Evolutionary conservation across 2,113 vertebrate species (phyloP), one percentile per base, ranked within the genome.

Genomic region (Perccottus glenii): DNA sequence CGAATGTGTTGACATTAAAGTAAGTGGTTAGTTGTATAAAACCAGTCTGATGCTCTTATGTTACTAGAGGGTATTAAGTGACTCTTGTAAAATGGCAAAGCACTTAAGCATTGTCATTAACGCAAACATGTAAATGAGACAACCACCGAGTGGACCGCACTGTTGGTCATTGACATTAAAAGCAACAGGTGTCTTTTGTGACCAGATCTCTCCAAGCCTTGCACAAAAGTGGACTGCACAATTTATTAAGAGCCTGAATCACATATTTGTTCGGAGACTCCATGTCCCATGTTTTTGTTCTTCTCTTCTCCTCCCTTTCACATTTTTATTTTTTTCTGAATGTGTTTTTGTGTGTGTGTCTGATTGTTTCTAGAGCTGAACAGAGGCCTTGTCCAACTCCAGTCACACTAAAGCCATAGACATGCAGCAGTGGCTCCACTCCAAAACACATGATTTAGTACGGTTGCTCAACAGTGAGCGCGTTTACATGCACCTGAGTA

Each of bases 1-100:
- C 16, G n/a, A 9, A 3, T 33, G 57, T 56, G 45, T 33, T 64
- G 69, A 70, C 44, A 73, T 60, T 52, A 70, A 44, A 65, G 19
- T 16, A 42, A 49, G 38, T 11, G 19, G 5, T 8, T n/a, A 42
- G 5, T 8, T n/a, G 33, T 27, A 48, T 6, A n/a, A 38, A 40
- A 9, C 33, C 49, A 9, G 38, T 14, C 12, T 27, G 14, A 52
- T 44, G 53, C 38, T 9, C 5, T 14, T 40, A 45, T 32, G 45
- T 52, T 52, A 33, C 50, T 51, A 51, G 53, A 73, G 49, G 45
- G 43, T 59, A 15, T 33, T 51, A 55, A 38, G n/a, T 63, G 36
- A 46, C 45, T 43, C 59, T 44, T 56, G 64, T 15, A n/a, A 32
- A 68, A 78, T 60, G 60, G 59, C 55, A 61, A 38, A 36, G 5